Base-by-base conservation (phyloP, 2,113 vertebrate genomes). In the Thamnaconus septentrionalis region DNA sequence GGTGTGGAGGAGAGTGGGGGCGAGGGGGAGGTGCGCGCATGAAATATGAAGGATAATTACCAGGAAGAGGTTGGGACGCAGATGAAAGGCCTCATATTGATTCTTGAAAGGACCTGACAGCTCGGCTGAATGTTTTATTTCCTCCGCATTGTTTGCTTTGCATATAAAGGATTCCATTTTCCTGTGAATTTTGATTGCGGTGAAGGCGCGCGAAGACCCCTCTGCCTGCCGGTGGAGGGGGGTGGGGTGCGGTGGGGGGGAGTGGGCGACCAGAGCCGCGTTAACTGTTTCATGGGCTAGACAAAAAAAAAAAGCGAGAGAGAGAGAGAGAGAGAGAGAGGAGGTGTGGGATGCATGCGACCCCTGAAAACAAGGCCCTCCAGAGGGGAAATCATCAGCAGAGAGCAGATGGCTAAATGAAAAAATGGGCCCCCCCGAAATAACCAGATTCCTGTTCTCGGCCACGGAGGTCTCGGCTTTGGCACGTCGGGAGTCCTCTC, bases 11-110 rank as follows among this genome's bases (percentile, higher is more conserved):
- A 31, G 18, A 31, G 18, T 31, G 18, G 18, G 18, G 18, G 18
- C 18, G 18, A 2, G 2, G 18, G 18, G 18, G 18, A 31, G 18
- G 18, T 31, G 18, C 18, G 18, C 18, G 18, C 18, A 89, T 90
- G 90, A 90, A 90, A 90, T 89, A 91, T 90, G 88, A 88, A 88
- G 91, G 81, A 91, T 92, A 92, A 92, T 91, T 91, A 91, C 88
- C 82, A 88, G 87, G 88, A 91, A 91, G 87, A 91, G 88, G 90
- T 87, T 87, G 87, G 84, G 85, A 87, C 64, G 73, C 87, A 89
- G 89, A 91, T 91, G 89, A 92, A 91, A 92, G 85, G 76, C 85
- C 84, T 87, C 61, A 72, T 90, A 89, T 90, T 90, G 90, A 91
- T 89, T 91, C 83, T 80, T 89, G 87, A 91, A 90, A 90, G 85